phyloP scores from a whole-genome alignment of 2,797 vertebrate species.

The Echiichthys vipera region DNA sequence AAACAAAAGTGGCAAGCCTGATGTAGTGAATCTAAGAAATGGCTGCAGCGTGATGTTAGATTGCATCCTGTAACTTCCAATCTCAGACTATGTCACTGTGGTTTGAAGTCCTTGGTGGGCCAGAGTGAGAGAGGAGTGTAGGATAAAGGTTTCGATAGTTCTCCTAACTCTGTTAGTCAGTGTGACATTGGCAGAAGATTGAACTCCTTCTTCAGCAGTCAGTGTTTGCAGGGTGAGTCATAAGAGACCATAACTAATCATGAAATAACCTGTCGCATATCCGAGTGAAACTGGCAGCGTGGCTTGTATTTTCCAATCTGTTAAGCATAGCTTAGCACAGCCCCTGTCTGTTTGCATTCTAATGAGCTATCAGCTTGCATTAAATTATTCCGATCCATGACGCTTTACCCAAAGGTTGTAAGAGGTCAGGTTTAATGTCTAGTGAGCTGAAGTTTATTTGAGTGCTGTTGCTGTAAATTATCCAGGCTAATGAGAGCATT shows the following conservation, averaged over 20 bases:
- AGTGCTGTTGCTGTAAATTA: constrained; percentile 41
- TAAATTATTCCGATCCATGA: constrained; percentile 71
- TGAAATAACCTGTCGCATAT: constrained; percentile 77
- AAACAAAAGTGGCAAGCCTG: background rate
- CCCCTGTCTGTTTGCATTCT: constrained; percentile 71
- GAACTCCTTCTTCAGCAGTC: constrained; percentile 71
- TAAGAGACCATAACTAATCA: constrained; percentile 77
- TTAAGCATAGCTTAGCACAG: constrained; percentile 67
- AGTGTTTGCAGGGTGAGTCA: constrained; percentile 75
- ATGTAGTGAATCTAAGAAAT: constrained; percentile 8
- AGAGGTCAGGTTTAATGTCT: constrained; percentile 66
- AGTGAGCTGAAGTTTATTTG: constrained; percentile 55
- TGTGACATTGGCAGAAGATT: constrained; percentile 76
- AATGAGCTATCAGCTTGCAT: constrained; percentile 79
- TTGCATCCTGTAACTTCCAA: constrained; percentile 31
- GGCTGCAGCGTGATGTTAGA: constrained; percentile 14
- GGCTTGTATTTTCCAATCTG: constrained; percentile 77
- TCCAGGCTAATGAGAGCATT: constrained; percentile 52
- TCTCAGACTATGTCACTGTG: constrained; percentile 29
- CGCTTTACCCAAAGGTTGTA: constrained; percentile 66
- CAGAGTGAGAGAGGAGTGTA: constrained; percentile 39
- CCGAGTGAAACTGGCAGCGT: constrained; percentile 67
- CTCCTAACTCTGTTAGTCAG: constrained; percentile 66
- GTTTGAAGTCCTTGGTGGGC: constrained; percentile 40
- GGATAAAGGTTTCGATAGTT: constrained; percentile 62